These are phyloP conservation scores for Siphamia tubifer DNA, from an alignment of 2,113 vertebrate genomes.

Conservation along the genomic window DNA sequence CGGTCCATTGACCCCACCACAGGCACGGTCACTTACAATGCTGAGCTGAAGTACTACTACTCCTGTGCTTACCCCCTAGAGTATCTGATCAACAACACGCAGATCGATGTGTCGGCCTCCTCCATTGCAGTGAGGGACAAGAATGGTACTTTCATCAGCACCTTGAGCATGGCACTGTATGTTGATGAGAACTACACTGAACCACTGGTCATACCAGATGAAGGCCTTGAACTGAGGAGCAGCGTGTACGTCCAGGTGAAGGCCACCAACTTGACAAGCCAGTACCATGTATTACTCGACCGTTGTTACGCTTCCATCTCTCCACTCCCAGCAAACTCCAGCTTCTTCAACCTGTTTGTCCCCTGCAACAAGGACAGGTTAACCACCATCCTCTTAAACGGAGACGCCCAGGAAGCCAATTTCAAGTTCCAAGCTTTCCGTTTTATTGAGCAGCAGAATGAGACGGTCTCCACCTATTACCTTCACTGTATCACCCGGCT, in stretches of 20 bases:
- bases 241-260: constrained; percentile 75
- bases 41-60: constrained; percentile 79
- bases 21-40: constrained; percentile 69
- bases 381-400: constrained; percentile 74
- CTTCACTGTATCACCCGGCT: constrained; percentile 77
- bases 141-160: constrained; percentile 81
- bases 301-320: constrained; percentile 78
- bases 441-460: constrained; percentile 79
- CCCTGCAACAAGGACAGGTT: constrained; percentile 65
- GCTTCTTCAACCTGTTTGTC: constrained; percentile 77
- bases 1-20: constrained; percentile 63
- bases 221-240: constrained; percentile 72
- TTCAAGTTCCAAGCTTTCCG: constrained; percentile 79
- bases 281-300: constrained; percentile 79
- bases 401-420: constrained; percentile 69
- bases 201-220: constrained; percentile 51
- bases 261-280: constrained; percentile 77
- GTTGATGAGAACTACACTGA: constrained; percentile 36
- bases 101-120: constrained; percentile 72
- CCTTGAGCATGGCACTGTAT: constrained; percentile 72
- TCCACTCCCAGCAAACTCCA: constrained; percentile 61
- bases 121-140: constrained; percentile 74
- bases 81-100: constrained; percentile 80
- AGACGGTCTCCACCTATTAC: constrained; percentile 75
- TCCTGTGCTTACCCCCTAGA: constrained; percentile 79